phyloP scores from a whole-genome alignment of 2,113 vertebrate genomes.

The Isurus oxyrinchus region DNA sequence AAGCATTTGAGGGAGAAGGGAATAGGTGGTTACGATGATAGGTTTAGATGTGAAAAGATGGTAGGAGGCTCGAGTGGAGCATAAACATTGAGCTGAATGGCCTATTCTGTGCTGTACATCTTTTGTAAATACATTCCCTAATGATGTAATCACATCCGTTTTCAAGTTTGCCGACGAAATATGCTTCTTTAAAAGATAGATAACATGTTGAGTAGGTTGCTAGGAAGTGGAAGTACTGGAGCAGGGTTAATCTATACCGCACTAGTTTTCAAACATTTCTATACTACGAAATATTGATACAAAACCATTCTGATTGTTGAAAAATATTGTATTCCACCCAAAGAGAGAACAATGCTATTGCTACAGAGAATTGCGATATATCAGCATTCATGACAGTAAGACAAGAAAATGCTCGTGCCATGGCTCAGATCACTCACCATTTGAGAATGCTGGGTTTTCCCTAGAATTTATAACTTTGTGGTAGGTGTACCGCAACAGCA shows the following conservation, averaged over 20 bases:
- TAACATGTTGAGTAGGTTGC: not conserved
- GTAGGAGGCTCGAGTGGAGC: too few species aligned
- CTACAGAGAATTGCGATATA: not conserved
- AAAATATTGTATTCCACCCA: not conserved
- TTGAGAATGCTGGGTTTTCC: not conserved
- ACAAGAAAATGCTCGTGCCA: not conserved
- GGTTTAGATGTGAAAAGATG: not conserved
- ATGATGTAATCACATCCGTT: not conserved
- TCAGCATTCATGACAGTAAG: not conserved
- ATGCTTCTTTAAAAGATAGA: not conserved
- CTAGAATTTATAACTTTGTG: not conserved
- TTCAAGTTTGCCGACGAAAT: not conserved
- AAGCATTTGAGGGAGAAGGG: not conserved
- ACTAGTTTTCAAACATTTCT: not conserved
- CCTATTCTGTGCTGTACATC: not conserved
- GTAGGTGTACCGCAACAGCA: not conserved
- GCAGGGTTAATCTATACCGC: not conserved
- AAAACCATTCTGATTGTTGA: not conserved
- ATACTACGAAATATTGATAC: not conserved
- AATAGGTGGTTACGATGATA: not conserved
- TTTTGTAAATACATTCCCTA: not conserved
- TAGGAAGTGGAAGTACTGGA: not conserved
- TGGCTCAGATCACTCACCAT: not conserved
- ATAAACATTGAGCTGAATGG: not conserved
- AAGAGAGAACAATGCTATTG: not conserved